Evolutionary conservation across 2,797 vertebrate genomes (phyloP).

Genomic region (Alectoris magna): DNA sequence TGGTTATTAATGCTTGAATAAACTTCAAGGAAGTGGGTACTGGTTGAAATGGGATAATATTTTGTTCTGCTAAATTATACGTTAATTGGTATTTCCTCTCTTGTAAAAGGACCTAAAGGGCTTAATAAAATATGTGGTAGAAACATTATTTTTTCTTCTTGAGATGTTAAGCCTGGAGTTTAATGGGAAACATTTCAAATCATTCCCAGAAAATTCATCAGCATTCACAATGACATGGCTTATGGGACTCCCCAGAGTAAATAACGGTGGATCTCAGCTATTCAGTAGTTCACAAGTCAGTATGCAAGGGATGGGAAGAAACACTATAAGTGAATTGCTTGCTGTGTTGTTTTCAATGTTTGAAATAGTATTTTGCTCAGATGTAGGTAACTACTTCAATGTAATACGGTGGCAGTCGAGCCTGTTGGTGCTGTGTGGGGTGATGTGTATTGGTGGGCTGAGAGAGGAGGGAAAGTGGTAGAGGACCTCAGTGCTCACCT

Average conservation of each 20-base stretch:
- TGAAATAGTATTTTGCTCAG: neutral
- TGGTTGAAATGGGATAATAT: slow-evolving; percentile 87
- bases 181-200: slow-evolving; percentile 78
- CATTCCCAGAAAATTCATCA: slow-evolving; percentile 81
- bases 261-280: slow-evolving; percentile 58
- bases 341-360: neutral
- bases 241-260: slow-evolving; percentile 70
- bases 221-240: slow-evolving; percentile 52
- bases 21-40: slow-evolving; percentile 87
- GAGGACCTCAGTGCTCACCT: fast-evolving
- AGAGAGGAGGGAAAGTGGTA: too few relatives aligned
- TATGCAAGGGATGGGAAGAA: neutral
- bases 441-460: fast-evolving
- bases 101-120: slow-evolving; percentile 86
- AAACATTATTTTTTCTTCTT: slow-evolving; percentile 76
- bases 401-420: fast-evolving
- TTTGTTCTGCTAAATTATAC: slow-evolving; percentile 88
- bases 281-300: neutral
- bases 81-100: slow-evolving; percentile 88
- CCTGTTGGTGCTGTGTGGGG: fast-evolving
- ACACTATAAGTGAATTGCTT: fast-evolving
- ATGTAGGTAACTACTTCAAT: neutral
- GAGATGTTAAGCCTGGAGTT: slow-evolving; percentile 79
- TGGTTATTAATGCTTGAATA: slow-evolving; percentile 88
- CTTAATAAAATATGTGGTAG: slow-evolving; percentile 85